phyloP scores from a whole-genome alignment of 2,113 vertebrate genomes.

The Alligator sinensis region DNA sequence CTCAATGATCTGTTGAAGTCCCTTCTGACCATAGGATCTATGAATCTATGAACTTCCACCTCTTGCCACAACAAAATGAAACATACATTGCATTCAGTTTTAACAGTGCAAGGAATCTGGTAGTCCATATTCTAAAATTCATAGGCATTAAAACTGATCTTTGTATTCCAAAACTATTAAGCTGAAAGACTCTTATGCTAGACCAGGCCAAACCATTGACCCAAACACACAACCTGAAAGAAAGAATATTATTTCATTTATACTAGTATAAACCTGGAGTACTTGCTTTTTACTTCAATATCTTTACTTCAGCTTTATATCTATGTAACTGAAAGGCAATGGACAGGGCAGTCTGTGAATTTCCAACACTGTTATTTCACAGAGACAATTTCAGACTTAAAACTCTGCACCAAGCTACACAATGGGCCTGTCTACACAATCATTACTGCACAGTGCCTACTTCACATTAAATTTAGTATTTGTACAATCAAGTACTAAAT shows the following conservation, averaged over 20 bases:
- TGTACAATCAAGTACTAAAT: too few species aligned
- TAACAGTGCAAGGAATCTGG: background rate
- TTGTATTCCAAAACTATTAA: background rate
- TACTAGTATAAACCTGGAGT: background rate
- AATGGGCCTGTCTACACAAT: too few species aligned
- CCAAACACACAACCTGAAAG: background rate
- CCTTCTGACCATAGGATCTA: background rate
- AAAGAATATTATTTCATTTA: background rate
- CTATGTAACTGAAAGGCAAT: background rate
- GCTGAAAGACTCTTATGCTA: background rate
- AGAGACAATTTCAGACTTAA: background rate
- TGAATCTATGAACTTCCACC: background rate
- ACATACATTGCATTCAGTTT: background rate
- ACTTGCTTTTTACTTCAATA: background rate
- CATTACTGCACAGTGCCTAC: too few species aligned
- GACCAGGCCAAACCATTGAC: background rate
- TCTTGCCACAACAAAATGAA: background rate
- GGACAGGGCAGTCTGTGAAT: background rate
- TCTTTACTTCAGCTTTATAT: background rate
- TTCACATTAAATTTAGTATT: too few species aligned
- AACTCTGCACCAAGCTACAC: background rate
- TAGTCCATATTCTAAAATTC: background rate
- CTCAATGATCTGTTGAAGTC: too few species aligned
- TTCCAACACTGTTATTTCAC: constrained; percentile 21
- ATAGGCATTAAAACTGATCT: background rate